Percentiles rank a stretch among this genome's conserved stretches.
phyloP scores from a whole-genome alignment of 2,113 vertebrate genomes.

The Syngnathus typhle region DNA sequence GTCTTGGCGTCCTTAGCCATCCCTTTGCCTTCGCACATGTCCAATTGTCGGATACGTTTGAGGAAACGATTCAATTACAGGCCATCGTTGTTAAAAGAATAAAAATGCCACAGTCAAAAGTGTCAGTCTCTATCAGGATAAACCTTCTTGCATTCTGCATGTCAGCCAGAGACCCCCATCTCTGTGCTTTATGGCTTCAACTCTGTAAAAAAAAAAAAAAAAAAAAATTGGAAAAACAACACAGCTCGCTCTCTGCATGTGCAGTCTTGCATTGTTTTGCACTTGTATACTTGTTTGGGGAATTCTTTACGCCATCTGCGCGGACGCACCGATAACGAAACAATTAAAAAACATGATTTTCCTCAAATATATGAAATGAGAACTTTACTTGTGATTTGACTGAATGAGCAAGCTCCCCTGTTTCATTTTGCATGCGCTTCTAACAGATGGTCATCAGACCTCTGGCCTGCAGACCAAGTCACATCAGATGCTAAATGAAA shows the following conservation, averaged over 20 bases:
- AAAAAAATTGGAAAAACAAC: background rate
- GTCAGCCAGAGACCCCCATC: constrained; percentile 4
- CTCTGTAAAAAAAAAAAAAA: background rate
- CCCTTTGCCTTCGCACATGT: constrained; percentile 33
- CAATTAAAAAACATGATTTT: background rate
- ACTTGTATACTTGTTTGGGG: background rate
- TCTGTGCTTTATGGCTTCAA: background rate
- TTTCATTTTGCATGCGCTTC: background rate
- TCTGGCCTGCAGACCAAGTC: background rate
- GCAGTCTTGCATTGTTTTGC: background rate
- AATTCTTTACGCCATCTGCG: background rate
- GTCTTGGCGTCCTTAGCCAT: constrained; percentile 24
- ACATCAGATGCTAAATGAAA: constrained; percentile 7
- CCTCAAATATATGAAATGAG: background rate
- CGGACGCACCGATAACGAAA: background rate
- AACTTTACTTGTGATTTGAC: background rate
- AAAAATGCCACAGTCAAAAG: constrained; percentile 31
- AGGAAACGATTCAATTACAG: constrained; percentile 42
- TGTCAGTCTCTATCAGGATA: constrained; percentile 43
- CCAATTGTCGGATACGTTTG: constrained; percentile 38
- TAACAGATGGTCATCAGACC: background rate
- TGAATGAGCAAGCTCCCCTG: background rate
- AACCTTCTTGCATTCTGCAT: constrained; percentile 10
- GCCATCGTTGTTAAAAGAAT: constrained; percentile 48
- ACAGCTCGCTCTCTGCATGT: background rate